These are phyloP conservation scores for Catostylus mosaicus DNA, from an alignment of 30 jellyfish, hydroid and myxozoan species.

Conservation along the genomic window DNA sequence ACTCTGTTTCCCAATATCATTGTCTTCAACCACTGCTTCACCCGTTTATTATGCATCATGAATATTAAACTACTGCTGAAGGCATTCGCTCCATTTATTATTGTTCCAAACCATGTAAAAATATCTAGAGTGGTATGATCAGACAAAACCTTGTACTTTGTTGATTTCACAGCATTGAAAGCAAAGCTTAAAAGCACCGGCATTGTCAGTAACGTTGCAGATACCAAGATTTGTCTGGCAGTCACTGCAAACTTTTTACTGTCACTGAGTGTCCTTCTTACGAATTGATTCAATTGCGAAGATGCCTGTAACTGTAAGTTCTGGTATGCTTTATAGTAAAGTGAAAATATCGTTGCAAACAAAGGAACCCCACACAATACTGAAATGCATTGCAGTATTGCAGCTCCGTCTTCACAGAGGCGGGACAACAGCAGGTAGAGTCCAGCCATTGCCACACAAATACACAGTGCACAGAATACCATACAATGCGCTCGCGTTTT, in stretches of 20 bases:
- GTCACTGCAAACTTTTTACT: background rate
- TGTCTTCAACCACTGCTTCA: background rate
- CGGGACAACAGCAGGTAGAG: background rate
- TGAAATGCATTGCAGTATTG: background rate
- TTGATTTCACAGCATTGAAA: background rate
- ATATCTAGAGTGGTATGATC: background rate
- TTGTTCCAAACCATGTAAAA: background rate
- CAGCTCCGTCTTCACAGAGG: background rate
- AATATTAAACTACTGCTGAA: conserved; percentile 3
- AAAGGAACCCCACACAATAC: background rate
- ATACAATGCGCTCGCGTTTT: background rate
- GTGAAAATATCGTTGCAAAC: background rate
- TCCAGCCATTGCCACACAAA: background rate
- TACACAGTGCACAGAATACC: background rate
- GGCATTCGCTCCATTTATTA: background rate
- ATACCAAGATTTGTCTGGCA: background rate
- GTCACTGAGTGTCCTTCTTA: background rate
- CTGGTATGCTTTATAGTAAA: background rate
- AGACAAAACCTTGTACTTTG: background rate
- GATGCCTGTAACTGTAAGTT: background rate
- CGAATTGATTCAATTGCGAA: background rate
- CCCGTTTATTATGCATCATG: background rate
- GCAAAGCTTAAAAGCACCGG: background rate
- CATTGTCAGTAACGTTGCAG: background rate
- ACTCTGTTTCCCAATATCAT: background rate